Evolutionary conservation across 2,888 invertebrate species (phyloP).

Genomic region (Furcula furcula): DNA sequence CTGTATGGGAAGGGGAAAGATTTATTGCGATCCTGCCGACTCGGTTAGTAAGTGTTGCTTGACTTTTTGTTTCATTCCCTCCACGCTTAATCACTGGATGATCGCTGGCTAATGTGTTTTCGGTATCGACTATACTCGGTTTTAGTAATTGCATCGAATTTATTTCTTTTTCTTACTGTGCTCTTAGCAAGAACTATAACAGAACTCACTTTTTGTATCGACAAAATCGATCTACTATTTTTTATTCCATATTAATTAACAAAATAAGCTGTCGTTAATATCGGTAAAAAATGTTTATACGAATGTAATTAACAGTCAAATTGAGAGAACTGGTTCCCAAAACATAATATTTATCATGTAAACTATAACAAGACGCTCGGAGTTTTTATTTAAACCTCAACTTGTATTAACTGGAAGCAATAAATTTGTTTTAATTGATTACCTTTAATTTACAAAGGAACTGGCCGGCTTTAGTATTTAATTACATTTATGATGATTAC

Average conservation of each 20-base stretch:
- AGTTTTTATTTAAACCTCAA: conserved; percentile 50
- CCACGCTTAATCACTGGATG: conserved; percentile 71
- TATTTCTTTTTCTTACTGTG: conserved; percentile 23
- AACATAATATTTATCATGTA: conserved; percentile 59
- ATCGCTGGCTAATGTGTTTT: conserved; percentile 68
- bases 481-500: conserved; percentile 65
- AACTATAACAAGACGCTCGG: conserved; percentile 56
- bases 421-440: conserved; percentile 72
- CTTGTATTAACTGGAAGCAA: conserved; percentile 48
- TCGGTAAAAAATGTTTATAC: conserved; percentile 24
- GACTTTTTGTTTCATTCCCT: conserved; percentile 70
- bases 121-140: conserved; percentile 46
- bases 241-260: conserved; percentile 4
- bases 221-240: no score
- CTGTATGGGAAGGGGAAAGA: conserved; percentile 58
- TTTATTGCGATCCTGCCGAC: conserved; percentile 73
- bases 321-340: conserved; percentile 41
- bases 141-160: conserved; percentile 38
- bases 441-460: conserved; percentile 66
- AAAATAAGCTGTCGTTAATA: conserved; percentile 15
- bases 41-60: conserved; percentile 65
- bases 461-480: conserved; percentile 59
- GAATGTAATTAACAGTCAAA: conserved; percentile 40
- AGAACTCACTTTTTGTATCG: no score
- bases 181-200: conserved; percentile 8